Base-by-base conservation (phyloP, 2,888 invertebrate genomes). In the Torymus texanus region DNA sequence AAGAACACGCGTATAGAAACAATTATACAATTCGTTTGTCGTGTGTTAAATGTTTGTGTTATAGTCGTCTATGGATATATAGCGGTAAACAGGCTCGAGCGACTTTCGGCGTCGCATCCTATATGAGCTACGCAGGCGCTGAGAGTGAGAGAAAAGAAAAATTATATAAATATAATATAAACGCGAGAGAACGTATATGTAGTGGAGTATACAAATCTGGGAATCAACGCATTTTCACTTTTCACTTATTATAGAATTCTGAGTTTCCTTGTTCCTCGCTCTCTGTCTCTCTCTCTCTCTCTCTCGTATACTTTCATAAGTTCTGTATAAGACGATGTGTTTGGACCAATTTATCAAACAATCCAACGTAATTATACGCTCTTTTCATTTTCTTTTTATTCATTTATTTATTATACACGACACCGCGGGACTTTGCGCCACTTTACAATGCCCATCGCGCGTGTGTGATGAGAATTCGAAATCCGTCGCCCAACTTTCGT, bases 271-370 rank as follows among this genome's bases (percentile, higher is more conserved):
- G 12, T 73, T 80, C 83, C 82, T 83, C 82, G 72, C 84, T 83
- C 71, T 82, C 21, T 21, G 1, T 21, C 21, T 86, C 83, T 82
- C 84, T 83, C 71, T 82, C 21, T 21, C 2, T 21, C 21, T 86
- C 83, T 82, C 84, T 88, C 88, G 88, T 88, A 88, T 88, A 88
- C 88, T 88, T 88, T 88, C 87, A 86, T 87, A 85, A 85, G 85
- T 85, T 84, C 84, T 84, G 83, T 84, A 82, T 83, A 83, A 84
- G 85, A 86, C 85, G 86, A 41, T 41, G 41, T 83, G 82, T 84
- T 86, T 85, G 85, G 85, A 84, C 83, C 84, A 85, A 86, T 82
- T 87, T 86, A 84, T 87, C 85, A 84, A 87, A 87, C 85, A 85
- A 86, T 87, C 85, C 82, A 78, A 85, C 84, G 85, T 29, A 67